Evolutionary conservation across 1,140 invertebrate species (phyloP).

Genomic region (Drosophila bocki): DNA sequence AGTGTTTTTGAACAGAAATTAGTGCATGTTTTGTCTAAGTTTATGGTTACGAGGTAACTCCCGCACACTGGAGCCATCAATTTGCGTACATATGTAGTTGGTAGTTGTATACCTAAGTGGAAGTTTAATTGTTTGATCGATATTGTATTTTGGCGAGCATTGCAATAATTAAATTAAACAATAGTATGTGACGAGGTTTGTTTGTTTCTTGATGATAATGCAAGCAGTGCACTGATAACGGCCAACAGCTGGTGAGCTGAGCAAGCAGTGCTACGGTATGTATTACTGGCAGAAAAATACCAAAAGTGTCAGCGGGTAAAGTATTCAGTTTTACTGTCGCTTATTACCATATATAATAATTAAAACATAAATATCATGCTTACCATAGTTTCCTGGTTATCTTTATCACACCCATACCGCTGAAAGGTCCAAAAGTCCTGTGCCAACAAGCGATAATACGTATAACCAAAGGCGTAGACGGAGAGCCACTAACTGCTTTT

Average conservation of each 20-base stretch:
- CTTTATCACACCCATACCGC: neutral
- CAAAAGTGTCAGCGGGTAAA: no score
- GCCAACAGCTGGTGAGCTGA: constrained; percentile 10
- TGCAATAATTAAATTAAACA: constrained; percentile 57
- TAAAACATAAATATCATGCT: neutral
- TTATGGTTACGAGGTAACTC: constrained; percentile 40
- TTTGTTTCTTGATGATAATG: neutral
- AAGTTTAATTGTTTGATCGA: constrained; percentile 49
- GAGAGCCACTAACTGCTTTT: neutral
- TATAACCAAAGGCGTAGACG: neutral
- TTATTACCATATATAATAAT: neutral
- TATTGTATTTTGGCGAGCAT: constrained; percentile 54
- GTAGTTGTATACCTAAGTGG: constrained; percentile 55
- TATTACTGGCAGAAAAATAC: constrained; percentile 18
- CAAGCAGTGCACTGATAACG: constrained; percentile 34
- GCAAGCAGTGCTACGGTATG: constrained; percentile 20
- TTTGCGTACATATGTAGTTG: constrained; percentile 56
- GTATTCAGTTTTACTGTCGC: neutral
- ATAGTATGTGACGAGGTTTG: constrained; percentile 11
- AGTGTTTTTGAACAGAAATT: constrained; percentile 48
- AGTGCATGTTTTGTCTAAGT: constrained; percentile 51
- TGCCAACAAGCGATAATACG: neutral
- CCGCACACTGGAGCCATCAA: constrained; percentile 45
- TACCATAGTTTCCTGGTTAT: neutral
- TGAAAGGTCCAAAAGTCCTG: constrained; percentile 6